Conservation (phyloP, 2,888 invertebrate species). For the Synergus itoensis region DNA sequence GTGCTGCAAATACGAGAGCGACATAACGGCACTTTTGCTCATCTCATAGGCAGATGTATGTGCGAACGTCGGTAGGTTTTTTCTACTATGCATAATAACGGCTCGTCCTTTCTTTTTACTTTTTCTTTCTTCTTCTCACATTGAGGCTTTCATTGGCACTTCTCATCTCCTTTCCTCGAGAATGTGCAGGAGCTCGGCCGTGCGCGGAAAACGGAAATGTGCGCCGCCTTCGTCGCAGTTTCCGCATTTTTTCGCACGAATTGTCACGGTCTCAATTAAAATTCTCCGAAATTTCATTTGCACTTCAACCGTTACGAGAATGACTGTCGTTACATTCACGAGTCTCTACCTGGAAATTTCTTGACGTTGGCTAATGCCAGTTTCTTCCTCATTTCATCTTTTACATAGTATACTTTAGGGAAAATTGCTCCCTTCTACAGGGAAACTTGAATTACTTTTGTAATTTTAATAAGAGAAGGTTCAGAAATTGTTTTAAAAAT, state of each 20-base stretch:
- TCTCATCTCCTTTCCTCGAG: constrained; percentile 19
- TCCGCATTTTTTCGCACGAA: constrained; percentile 58
- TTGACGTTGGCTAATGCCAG: neutral
- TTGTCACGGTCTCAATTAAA: constrained; percentile 68
- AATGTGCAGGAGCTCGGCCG: constrained; percentile 46
- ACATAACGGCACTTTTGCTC: constrained; percentile 54
- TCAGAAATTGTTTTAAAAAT: neutral
- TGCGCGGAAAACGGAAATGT: constrained; percentile 51
- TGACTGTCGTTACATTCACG: constrained; percentile 42
- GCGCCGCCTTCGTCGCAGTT: constrained; percentile 48
- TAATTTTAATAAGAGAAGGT: neutral
- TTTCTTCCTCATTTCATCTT: neutral
- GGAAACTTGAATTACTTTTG: neutral
- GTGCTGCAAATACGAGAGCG: constrained; percentile 47
- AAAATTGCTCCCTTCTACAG: neutral
- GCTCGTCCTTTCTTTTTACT: neutral
- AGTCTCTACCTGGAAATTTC: constrained; percentile 45
- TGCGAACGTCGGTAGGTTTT: constrained; percentile 43
- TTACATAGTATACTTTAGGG: neutral
- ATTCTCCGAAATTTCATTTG: constrained; percentile 70
- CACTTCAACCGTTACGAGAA: constrained; percentile 33
- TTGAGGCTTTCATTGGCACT: constrained; percentile 32
- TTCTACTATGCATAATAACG: neutral
- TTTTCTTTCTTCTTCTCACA: constrained; percentile 34
- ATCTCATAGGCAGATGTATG: constrained; percentile 46